phyloP scores from a whole-genome alignment of 2,113 vertebrate genomes.

The Leptosomus discolor region DNA sequence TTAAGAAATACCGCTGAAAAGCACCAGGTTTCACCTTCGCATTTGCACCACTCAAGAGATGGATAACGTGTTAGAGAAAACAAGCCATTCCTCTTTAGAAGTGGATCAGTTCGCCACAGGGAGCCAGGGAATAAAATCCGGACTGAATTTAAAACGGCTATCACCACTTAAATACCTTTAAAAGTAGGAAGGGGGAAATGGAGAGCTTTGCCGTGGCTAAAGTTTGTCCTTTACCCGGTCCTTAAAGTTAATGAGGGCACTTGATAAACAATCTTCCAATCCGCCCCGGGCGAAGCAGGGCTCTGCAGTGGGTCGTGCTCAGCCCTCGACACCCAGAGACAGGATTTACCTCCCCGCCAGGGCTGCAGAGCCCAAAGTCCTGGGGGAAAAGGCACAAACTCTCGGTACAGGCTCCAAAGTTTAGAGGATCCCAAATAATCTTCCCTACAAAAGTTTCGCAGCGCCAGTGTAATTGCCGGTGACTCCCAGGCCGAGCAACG shows the following conservation, averaged over 20 bases:
- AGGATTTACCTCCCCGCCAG: background rate
- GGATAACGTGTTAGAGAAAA: slow-evolving; percentile 52
- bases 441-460: background rate
- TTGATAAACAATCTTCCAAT: background rate
- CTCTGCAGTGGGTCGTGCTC: background rate
- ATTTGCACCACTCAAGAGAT: slow-evolving; percentile 40
- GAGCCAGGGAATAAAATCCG: slow-evolving; percentile 39
- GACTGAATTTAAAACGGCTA: slow-evolving; percentile 34
- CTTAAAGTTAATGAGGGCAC: background rate
- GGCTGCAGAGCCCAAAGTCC: background rate
- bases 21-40: slow-evolving; percentile 35
- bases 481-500: background rate
- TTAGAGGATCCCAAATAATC: background rate
- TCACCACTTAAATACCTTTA: slow-evolving; percentile 2
- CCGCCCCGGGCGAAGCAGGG: background rate
- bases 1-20: slow-evolving; percentile 50
- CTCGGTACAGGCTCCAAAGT: background rate
- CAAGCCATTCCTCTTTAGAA: slow-evolving; percentile 49
- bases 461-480: background rate
- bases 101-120: slow-evolving; percentile 46
- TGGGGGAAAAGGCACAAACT: background rate
- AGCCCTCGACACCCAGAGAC: background rate
- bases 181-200: background rate
- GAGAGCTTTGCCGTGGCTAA: background rate
- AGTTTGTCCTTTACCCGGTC: background rate